Evolutionary conservation across 2,888 invertebrate genomes (phyloP), one percentile per base, ranked within the genome.

Genomic region (Stratiomys singularior): DNA sequence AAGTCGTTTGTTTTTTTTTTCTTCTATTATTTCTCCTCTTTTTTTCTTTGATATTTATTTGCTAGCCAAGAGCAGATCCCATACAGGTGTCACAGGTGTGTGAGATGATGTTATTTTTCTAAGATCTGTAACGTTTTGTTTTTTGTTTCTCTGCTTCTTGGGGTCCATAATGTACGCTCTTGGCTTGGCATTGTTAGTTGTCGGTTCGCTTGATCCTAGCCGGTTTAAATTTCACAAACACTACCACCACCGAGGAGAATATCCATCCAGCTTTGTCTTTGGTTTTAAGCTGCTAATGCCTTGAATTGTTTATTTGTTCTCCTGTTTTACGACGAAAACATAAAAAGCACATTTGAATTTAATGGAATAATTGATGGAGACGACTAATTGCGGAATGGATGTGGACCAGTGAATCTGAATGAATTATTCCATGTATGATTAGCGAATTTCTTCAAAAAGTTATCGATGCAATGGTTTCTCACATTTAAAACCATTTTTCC

Each of bases 51-150:
- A 37, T 37, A 37, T 37, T 37, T 58, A 21, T 37, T 30, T 30
- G 58, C 5, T 18, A 74, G 37, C 58, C 21, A 21, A 21, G 37
- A 74, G 46, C 58, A 72, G 52, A 72, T 74, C 58, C 60, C 74
- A 60, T 74, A 58, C 74, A 74, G 74, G 74, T 74, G 74, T 74
- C 74, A 74, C 74, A 74, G 74, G 74, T 74, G 74, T 74, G 74
- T 74, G 37, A 44, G 74, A 72, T 72, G 52, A 56, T 72, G 52
- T 52, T 37, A 4, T 58, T 74, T 30, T 74, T 74, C 58, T 58
- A 58, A 74, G 74, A 74, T 74, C 74, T 58, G 60, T 15, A 74
- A 58, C 74, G 56, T 72, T 72, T 72, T 74, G n/a, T n/a, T 52
- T 30, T 15, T 28, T 37, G 37, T 37, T 27, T 72, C 15, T 71